Percentiles rank a stretch among this genome's conserved stretches.
phyloP scores from a whole-genome alignment of 2,113 vertebrate genomes.

The Thinocorus orbignyianus region DNA sequence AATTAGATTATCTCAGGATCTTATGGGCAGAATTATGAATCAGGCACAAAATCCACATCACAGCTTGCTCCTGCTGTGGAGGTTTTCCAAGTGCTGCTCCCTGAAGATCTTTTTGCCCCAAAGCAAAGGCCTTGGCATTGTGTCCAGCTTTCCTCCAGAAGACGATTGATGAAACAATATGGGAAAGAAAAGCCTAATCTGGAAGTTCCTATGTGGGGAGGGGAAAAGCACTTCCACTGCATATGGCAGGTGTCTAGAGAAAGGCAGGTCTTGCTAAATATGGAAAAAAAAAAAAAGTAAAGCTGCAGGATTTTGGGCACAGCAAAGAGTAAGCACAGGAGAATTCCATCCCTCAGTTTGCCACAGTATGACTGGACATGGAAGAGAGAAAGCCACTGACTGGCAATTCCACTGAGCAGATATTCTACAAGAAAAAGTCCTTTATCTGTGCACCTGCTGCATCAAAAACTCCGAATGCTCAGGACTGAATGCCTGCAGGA shows the following conservation, averaged over 20 bases:
- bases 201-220: not conserved
- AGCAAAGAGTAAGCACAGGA: accelerated
- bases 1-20: not conserved
- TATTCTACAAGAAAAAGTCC: not conserved
- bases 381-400: not conserved
- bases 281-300: not conserved
- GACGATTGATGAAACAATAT: not conserved
- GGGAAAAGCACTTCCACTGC: not conserved
- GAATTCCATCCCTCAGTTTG: not conserved
- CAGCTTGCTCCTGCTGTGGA: not conserved
- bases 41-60: accelerated
- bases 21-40: not conserved
- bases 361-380: not conserved
- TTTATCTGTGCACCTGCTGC: not conserved
- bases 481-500: not conserved
- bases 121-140: not conserved
- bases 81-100: not conserved
- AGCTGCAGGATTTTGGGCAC: not conserved
- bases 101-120: not conserved
- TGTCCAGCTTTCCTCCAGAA: not conserved
- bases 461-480: not conserved
- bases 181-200: not conserved
- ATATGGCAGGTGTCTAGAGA: not conserved
- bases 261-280: not conserved
- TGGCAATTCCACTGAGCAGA: not conserved